phyloP scores from a whole-genome alignment of 2,113 vertebrate genomes.

The Toxostoma redivivum region DNA sequence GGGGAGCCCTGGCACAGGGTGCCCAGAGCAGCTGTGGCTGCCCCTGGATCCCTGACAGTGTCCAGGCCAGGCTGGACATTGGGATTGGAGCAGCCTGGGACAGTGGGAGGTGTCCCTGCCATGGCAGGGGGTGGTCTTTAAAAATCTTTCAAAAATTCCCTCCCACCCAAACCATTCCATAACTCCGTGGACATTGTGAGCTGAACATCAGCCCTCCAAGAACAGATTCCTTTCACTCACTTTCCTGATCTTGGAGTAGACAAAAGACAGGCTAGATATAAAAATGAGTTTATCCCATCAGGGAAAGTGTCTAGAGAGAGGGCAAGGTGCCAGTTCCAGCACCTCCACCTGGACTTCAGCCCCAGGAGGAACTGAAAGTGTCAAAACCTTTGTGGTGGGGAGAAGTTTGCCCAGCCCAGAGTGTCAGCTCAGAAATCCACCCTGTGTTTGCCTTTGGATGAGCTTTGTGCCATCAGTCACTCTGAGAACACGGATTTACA shows the following conservation, averaged over 20 bases:
- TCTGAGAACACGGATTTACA: neutral
- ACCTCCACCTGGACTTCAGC: neutral
- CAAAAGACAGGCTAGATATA: neutral
- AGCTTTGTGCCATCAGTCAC: neutral
- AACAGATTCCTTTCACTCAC: neutral
- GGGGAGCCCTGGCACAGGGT: neutral
- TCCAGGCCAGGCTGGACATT: neutral
- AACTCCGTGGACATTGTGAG: rapidly evolving
- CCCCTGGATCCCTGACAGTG: neutral
- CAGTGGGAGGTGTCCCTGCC: neutral
- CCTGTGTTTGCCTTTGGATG: neutral
- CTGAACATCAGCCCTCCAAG: neutral
- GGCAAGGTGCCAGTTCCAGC: neutral
- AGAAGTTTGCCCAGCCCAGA: neutral
- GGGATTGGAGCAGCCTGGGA: neutral
- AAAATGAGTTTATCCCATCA: neutral
- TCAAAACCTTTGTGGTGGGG: neutral
- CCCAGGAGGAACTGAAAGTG: neutral
- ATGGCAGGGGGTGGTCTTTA: no score
- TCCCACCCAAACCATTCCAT: neutral
- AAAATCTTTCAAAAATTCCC: neutral
- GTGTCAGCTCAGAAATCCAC: neutral
- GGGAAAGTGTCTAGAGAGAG: neutral
- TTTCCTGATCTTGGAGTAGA: neutral
- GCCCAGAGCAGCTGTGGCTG: neutral